A percentile compares a stretch with the other conserved stretches of the same genome.
Conservation (phyloP, 2,888 invertebrate species). For the Macaria liturata region DNA sequence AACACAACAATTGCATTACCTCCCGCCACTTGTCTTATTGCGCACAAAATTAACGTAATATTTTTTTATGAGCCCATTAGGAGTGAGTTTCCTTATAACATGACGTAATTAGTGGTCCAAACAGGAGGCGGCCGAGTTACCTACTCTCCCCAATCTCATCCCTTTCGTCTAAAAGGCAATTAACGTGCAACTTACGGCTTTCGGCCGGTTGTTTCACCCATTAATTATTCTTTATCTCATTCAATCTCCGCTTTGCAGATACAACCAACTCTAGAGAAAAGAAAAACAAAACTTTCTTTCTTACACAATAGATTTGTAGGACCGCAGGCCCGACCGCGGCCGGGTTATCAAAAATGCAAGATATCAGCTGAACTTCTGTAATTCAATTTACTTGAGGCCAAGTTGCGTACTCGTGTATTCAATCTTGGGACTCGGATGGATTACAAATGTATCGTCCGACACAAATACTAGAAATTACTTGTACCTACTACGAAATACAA, state of each 20-base stretch:
- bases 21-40: neutral
- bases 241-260: slow-evolving; percentile 24
- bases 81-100: slow-evolving; percentile 18
- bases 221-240: slow-evolving; percentile 34
- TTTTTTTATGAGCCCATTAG: slow-evolving; percentile 5
- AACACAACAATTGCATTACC: neutral
- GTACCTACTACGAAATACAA: too few relatives aligned
- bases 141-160: slow-evolving; percentile 42
- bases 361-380: slow-evolving; percentile 29
- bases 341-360: slow-evolving; percentile 34
- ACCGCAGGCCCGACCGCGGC: slow-evolving; percentile 18
- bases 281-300: slow-evolving; percentile 28
- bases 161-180: slow-evolving; percentile 47
- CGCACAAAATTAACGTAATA: slow-evolving; percentile 2
- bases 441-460: slow-evolving; percentile 9
- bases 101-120: slow-evolving; percentile 35
- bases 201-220: slow-evolving; percentile 32
- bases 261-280: slow-evolving; percentile 18
- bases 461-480: slow-evolving; percentile 1
- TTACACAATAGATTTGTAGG: slow-evolving; percentile 26
- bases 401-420: slow-evolving; percentile 23
- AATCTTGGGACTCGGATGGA: slow-evolving; percentile 25
- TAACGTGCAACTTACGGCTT: slow-evolving; percentile 38
- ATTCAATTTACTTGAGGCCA: slow-evolving; percentile 31
- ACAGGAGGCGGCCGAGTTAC: slow-evolving; percentile 34